Evolutionary conservation across 2,113 vertebrate genomes (phyloP).

Genomic region (Psephotus haematonotus): DNA sequence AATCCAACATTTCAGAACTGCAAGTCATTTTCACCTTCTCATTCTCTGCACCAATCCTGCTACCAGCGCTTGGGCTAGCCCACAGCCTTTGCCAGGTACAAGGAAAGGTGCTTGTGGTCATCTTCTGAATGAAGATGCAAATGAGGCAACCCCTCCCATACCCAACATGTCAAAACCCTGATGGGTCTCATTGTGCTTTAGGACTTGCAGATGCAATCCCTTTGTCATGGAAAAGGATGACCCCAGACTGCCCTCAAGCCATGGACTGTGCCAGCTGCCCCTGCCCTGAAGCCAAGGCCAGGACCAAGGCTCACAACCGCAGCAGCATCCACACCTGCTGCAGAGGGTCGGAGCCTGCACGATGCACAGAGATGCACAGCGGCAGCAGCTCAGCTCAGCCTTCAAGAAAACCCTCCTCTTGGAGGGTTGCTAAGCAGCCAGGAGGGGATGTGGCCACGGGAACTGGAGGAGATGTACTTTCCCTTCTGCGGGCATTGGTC

Average conservation of each 20-base stretch:
- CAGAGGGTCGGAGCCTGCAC: background rate
- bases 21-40: background rate
- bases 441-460: slow-evolving; percentile 58
- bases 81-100: background rate
- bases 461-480: slow-evolving; percentile 47
- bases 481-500: slow-evolving; percentile 50
- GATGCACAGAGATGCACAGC: background rate
- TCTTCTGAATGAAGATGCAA: background rate
- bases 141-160: background rate
- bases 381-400: slow-evolving; percentile 60
- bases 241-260: background rate
- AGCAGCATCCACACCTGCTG: background rate
- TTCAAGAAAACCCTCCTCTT: slow-evolving; percentile 67
- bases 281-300: background rate
- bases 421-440: slow-evolving; percentile 80
- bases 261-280: background rate
- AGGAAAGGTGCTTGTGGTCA: background rate
- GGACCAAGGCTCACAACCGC: background rate
- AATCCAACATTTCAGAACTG: background rate
- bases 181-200: background rate
- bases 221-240: background rate
- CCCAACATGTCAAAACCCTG: background rate
- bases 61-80: background rate
- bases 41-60: background rate
- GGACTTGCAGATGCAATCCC: background rate